Percentiles rank a stretch among this genome's conserved stretches.
Evolutionary conservation across 2,888 invertebrate species (phyloP).

Genomic region (Argyra leucocephala): DNA sequence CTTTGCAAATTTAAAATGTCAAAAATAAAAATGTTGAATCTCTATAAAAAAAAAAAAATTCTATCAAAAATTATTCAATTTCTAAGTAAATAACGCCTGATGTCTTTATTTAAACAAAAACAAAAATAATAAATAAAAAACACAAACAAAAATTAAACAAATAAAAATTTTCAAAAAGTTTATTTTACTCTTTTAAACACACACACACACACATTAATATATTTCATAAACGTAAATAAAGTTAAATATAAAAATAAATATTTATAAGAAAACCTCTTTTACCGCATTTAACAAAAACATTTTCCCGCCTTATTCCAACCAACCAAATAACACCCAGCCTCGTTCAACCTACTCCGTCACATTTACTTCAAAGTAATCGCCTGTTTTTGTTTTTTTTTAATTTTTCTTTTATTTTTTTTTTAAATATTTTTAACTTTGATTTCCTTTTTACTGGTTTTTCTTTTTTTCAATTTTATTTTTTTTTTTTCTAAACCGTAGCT

Average conservation of each 20-base stretch:
- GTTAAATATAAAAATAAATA: not conserved
- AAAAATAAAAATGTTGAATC: not conserved
- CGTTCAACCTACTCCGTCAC: too few relatives aligned
- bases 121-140: not conserved
- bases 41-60: not conserved
- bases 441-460: too few relatives aligned
- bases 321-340: too few relatives aligned
- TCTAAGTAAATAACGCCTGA: constrained; percentile 5
- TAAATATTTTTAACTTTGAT: too few relatives aligned
- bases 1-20: not conserved
- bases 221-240: not conserved
- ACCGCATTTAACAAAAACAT: not conserved
- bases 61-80: not conserved
- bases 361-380: too few relatives aligned
- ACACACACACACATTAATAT: not conserved
- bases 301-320: too few relatives aligned
- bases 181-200: not conserved
- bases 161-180: not conserved
- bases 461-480: too few relatives aligned
- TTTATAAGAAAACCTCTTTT: constrained; percentile 3
- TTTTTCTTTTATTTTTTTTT: too few relatives aligned
- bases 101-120: not conserved
- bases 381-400: too few relatives aligned
- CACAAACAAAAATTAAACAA: not conserved
- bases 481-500: too few relatives aligned